Evolutionary conservation across 2,113 vertebrate genomes (phyloP).

Genomic region (Leuciscus idus): DNA sequence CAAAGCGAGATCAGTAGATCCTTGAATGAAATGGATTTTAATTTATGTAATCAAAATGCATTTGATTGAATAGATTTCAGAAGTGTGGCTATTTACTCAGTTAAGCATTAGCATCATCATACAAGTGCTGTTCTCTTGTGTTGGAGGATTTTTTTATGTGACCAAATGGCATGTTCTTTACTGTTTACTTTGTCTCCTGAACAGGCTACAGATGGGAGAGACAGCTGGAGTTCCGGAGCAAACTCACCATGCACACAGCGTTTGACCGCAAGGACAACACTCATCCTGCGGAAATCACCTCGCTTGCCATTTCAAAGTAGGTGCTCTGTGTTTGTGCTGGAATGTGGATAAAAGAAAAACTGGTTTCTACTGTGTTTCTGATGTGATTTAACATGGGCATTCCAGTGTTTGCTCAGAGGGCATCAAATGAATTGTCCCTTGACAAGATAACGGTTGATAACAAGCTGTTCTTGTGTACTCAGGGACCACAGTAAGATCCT

Average conservation of each 20-base stretch:
- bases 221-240: slow-evolving; percentile 96
- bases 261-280: slow-evolving; percentile 98
- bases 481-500: slow-evolving; percentile 98
- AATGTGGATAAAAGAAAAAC: background rate
- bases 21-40: background rate
- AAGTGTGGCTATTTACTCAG: background rate
- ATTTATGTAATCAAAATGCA: background rate
- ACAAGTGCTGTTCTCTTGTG: background rate
- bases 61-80: background rate
- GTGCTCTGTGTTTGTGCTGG: slow-evolving; percentile 27
- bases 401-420: background rate
- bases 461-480: slow-evolving; percentile 24
- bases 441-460: background rate
- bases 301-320: slow-evolving; percentile 94
- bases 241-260: slow-evolving; percentile 98
- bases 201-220: slow-evolving; percentile 96
- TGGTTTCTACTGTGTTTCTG: background rate
- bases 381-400: background rate
- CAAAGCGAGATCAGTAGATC: background rate
- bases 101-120: background rate
- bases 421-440: background rate
- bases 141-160: slow-evolving; percentile 28
- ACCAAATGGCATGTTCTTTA: slow-evolving; percentile 29
- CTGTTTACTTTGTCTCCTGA: slow-evolving; percentile 9
- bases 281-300: slow-evolving; percentile 93